These are phyloP conservation scores for Junco hyemalis DNA, from an alignment of 2,113 vertebrate genomes.

Conservation along the genomic window DNA sequence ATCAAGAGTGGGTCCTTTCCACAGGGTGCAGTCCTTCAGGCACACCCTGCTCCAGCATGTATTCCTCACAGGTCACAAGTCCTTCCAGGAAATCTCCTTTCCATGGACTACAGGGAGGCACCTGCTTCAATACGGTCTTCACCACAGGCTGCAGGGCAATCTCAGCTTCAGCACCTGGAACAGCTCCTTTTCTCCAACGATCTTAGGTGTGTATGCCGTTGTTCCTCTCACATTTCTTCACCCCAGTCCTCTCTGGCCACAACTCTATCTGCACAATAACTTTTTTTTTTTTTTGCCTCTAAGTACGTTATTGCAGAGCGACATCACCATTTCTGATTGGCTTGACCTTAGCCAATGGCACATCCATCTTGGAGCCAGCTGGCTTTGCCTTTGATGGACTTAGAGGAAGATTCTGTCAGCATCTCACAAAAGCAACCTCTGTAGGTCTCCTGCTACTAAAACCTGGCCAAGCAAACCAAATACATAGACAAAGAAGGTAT, in stretches of 20 bases:
- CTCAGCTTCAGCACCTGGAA: background rate
- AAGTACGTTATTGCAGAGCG: background rate
- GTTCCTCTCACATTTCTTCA: background rate
- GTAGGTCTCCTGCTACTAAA: background rate
- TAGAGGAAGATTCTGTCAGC: background rate
- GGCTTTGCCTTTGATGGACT: background rate
- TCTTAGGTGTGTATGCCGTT: background rate
- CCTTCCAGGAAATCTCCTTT: background rate
- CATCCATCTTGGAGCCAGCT: background rate
- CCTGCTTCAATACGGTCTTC: background rate
- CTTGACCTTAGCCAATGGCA: background rate
- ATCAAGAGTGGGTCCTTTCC: background rate
- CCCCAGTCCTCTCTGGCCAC: rapidly evolving
- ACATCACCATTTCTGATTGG: background rate
- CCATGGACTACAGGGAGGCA: too few relatives aligned
- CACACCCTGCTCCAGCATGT: background rate
- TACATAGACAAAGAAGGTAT: background rate
- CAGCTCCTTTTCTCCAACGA: background rate
- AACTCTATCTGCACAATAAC: background rate
- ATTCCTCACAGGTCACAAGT: background rate
- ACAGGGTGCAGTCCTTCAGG: background rate
- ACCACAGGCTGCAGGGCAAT: background rate
- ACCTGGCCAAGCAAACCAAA: background rate
- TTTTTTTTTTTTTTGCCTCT: background rate
- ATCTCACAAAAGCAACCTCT: background rate